Conservation (phyloP, 2,113 vertebrate species). For the Chascanopsetta lugubris region DNA sequence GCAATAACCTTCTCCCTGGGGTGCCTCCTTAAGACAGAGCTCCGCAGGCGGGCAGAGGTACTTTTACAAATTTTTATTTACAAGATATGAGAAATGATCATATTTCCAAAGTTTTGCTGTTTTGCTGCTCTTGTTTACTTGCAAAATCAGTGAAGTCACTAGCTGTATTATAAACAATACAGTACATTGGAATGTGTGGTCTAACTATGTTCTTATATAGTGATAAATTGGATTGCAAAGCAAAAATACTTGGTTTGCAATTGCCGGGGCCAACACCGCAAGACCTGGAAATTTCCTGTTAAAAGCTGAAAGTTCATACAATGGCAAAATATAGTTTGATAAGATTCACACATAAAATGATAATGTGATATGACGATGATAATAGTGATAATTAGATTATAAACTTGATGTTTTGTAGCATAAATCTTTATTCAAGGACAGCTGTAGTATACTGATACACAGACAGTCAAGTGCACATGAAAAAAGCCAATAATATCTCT, state of each 20-base stretch:
- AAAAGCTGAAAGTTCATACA: too few species aligned
- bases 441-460: background rate
- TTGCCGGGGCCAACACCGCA: too few species aligned
- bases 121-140: background rate
- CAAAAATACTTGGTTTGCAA: too few species aligned
- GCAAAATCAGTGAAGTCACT: background rate
- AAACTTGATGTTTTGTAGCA: background rate
- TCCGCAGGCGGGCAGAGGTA: conserved; percentile 83
- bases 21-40: conserved; percentile 84
- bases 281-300: too few species aligned
- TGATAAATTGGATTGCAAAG: too few species aligned
- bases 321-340: too few species aligned
- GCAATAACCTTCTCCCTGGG: conserved; percentile 83
- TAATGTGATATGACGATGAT: too few species aligned
- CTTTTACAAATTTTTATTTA: conserved; percentile 5
- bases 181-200: background rate
- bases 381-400: too few species aligned
- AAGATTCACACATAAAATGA: background rate
- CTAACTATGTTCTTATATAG: background rate
- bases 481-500: background rate
- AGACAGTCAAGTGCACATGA: background rate
- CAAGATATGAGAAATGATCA: background rate
- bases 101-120: background rate
- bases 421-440: background rate
- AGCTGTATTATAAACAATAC: background rate